Base-by-base conservation (phyloP, 2,797 vertebrate genomes). In the Darevskia mixta region DNA sequence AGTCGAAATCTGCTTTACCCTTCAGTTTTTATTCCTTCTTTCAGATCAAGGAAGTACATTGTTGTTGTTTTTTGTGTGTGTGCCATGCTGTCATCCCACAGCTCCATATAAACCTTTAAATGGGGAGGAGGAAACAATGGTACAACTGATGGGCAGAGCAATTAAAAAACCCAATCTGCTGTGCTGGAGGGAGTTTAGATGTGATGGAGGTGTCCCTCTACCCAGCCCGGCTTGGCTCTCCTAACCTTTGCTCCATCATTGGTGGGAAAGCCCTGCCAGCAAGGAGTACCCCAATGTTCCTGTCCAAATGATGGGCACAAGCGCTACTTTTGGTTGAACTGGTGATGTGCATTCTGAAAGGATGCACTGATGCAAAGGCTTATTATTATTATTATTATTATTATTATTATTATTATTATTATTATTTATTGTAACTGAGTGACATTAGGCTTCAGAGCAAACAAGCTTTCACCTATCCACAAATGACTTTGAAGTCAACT, bases 31-130 rank as follows among this genome's bases (percentile, higher is more conserved):
- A 78, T 29, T 66, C 27, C 80, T n/a, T 15, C 11, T n/a, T 49
- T 4, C 41, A 29, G 2, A 49, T 20, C 38, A 1, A 45, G 2
- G 5, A 72, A 4, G 0, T 3, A 27, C 85, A 1, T 0, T 18
- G 4, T 1, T 35, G 20, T 43, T 45, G 45, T 45, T 8, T 55
- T 55, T 1, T 55, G 3, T 55, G 49, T 55, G 49, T 55, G 49
- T 55, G 4, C 49, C 13, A 55, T 55, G 11, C 49, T 15, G 3
- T 55, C 49, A 55, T 15, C 49, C 13, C 49, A 55, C 49, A 55
- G 49, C 13, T 55, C 49, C 49, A 15, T 55, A 55, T 49, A 49
- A 49, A 49, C 49, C 49, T 55, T 55, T 55, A 55, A 55, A 55
- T 23, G 61, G 61, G 20, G 61, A 76, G 27, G 61, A 41, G 45